Conservation (phyloP, 2,113 vertebrate genomes). For the Cryptotis parvus region DNA sequence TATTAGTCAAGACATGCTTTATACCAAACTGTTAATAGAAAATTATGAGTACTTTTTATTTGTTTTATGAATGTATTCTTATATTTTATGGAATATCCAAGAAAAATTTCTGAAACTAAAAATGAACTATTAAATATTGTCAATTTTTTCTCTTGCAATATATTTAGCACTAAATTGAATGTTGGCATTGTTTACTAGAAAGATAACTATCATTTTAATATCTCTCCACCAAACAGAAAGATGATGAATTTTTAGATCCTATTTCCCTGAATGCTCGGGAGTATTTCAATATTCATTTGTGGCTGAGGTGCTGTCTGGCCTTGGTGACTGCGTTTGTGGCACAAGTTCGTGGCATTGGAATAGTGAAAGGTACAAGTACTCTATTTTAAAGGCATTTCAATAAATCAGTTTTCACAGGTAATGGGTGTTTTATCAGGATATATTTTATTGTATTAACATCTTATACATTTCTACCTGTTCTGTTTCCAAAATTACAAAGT, state of each 20-base stretch:
- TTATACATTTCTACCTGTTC: slow-evolving; percentile 23
- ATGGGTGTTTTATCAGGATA: neutral
- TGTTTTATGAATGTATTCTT: neutral
- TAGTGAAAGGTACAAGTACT: slow-evolving; percentile 83
- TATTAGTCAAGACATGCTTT: neutral
- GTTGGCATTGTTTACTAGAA: slow-evolving; percentile 10
- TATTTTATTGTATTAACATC: slow-evolving; percentile 25
- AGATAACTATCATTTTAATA: slow-evolving; percentile 57
- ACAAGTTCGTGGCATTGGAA: slow-evolving; percentile 83
- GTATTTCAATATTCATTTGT: slow-evolving; percentile 86
- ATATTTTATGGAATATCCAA: slow-evolving; percentile 1
- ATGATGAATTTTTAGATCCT: slow-evolving; percentile 78
- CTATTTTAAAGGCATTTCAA: neutral
- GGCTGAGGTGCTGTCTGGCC: slow-evolving; percentile 91
- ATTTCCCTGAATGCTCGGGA: slow-evolving; percentile 86
- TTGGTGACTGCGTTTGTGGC: slow-evolving; percentile 86
- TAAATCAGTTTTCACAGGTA: neutral
- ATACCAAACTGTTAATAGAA: neutral
- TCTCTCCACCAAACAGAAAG: slow-evolving; percentile 69
- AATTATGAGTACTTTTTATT: neutral
- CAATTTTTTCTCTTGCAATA: neutral
- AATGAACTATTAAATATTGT: neutral
- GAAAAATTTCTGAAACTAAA: slow-evolving; percentile 33
- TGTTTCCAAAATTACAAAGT: slow-evolving; percentile 50
- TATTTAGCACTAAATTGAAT: neutral